A percentile compares a stretch with the other conserved stretches of the same genome.
These are phyloP conservation scores for Chionoecetes opilio DNA, from an alignment of 1,140 invertebrate species.

Conservation along the genomic window DNA sequence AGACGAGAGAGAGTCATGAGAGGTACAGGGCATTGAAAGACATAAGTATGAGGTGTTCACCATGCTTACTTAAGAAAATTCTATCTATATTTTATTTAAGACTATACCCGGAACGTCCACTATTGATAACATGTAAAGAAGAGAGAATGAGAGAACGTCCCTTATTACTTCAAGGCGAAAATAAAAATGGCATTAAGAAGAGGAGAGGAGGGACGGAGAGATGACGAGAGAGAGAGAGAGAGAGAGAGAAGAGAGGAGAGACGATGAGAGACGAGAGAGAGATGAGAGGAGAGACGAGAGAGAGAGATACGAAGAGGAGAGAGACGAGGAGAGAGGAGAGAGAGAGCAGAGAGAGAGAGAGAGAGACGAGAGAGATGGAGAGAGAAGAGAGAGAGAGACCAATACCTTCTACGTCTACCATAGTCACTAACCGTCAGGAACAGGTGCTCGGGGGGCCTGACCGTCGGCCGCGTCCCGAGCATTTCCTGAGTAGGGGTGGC, in stretches of 20 bases:
- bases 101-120: too few relatives aligned
- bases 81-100: too few relatives aligned
- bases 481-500: conserved; percentile 38
- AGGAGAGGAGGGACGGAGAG: not conserved
- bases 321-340: too few relatives aligned
- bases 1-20: too few relatives aligned
- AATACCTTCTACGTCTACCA: not conserved
- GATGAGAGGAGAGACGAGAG: conserved; percentile 25
- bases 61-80: not conserved
- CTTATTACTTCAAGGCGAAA: too few relatives aligned
- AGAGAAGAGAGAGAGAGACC: conserved; percentile 37
- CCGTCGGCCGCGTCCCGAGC: not conserved
- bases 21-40: not conserved
- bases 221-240: not conserved
- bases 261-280: conserved; percentile 48
- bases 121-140: too few relatives aligned
- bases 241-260: not conserved
- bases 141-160: too few relatives aligned
- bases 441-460: not conserved
- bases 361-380: too few relatives aligned
- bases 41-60: not conserved
- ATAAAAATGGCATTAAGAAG: not conserved
- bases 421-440: conserved; percentile 3
- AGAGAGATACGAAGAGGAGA: not conserved
- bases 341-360: too few relatives aligned